Evolutionary conservation across 1,140 invertebrate genomes (phyloP).

Genomic region (Hypsibius dujardini): DNA sequence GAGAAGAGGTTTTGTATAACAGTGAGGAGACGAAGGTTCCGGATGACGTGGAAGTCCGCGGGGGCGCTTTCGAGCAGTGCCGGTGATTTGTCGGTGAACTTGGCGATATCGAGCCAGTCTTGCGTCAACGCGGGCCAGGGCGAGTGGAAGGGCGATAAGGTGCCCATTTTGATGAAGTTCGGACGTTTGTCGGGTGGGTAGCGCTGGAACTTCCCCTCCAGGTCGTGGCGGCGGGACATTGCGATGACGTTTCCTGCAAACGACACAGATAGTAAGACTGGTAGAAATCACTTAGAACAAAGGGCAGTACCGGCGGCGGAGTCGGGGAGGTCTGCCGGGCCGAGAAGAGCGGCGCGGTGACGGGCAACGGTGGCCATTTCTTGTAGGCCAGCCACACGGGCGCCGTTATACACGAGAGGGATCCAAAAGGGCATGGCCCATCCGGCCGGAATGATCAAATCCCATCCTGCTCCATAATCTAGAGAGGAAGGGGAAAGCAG

Average conservation of each 20-base stretch:
- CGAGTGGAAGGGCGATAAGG: constrained; percentile 53
- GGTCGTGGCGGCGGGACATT: constrained; percentile 13
- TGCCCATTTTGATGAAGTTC: constrained; percentile 58
- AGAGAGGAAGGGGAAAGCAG: too few relatives aligned
- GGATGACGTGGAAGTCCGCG: not conserved
- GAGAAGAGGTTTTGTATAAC: constrained; percentile 12
- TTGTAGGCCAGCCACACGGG: constrained; percentile 52
- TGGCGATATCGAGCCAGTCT: constrained; percentile 55
- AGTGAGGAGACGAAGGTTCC: constrained; percentile 18
- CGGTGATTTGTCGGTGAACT: too few relatives aligned
- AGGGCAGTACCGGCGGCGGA: constrained; percentile 44
- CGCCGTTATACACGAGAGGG: constrained; percentile 58
- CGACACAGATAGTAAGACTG: constrained; percentile 21
- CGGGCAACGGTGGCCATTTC: constrained; percentile 49
- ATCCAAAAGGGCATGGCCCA: constrained; percentile 74
- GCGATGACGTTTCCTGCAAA: constrained; percentile 26
- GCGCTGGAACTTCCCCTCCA: constrained; percentile 26
- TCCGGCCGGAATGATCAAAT: constrained; percentile 57
- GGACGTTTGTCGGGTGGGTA: constrained; percentile 62
- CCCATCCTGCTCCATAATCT: constrained; percentile 63
- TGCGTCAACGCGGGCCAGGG: constrained; percentile 50
- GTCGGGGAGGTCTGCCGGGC: constrained; percentile 46
- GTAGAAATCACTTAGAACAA: too few relatives aligned
- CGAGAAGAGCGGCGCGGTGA: constrained; percentile 42
- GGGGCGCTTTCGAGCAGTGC: not conserved